Percentiles rank a stretch among this genome's conserved stretches.
Evolutionary conservation across 2,888 invertebrate genomes (phyloP).

Genomic region (Mechanitis messenoides): DNA sequence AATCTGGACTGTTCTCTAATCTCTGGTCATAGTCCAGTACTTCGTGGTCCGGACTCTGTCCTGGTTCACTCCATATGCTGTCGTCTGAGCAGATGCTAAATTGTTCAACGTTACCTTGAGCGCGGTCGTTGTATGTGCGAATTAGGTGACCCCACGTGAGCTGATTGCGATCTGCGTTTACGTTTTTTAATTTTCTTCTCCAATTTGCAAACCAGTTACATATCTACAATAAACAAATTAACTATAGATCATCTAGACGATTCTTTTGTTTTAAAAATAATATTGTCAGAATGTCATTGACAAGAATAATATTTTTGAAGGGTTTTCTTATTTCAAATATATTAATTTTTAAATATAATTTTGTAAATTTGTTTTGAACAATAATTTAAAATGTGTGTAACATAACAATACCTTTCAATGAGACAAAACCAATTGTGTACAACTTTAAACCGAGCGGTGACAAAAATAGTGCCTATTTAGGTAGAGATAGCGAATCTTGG

Average conservation of each 20-base stretch:
- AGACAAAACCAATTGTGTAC: conserved; percentile 41
- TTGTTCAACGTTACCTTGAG: conserved; percentile 86
- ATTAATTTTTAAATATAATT: no score
- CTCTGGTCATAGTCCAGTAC: conserved; percentile 47
- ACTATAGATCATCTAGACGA: no score
- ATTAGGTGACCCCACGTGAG: conserved; percentile 86
- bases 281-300: no score
- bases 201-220: conserved; percentile 92
- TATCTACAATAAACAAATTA: conserved; percentile 65
- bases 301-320: no score
- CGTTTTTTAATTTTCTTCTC: conserved; percentile 86
- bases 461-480: conserved; percentile 75
- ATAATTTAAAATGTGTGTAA: no score
- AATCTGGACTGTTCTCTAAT: conserved; percentile 48
- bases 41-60: conserved; percentile 50
- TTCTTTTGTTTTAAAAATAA: no score
- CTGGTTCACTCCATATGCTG: conserved; percentile 86
- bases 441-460: conserved; percentile 65
- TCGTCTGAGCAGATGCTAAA: conserved; percentile 87
- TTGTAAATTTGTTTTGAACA: no score
- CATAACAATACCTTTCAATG: conserved; percentile 11
- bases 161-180: conserved; percentile 80
- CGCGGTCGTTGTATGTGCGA: conserved; percentile 83
- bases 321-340: no score
- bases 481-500: conserved; percentile 72